Evolutionary conservation across 1,140 invertebrate genomes (phyloP), one percentile per base, ranked within the genome.

Genomic region (Holotrichia oblita): DNA sequence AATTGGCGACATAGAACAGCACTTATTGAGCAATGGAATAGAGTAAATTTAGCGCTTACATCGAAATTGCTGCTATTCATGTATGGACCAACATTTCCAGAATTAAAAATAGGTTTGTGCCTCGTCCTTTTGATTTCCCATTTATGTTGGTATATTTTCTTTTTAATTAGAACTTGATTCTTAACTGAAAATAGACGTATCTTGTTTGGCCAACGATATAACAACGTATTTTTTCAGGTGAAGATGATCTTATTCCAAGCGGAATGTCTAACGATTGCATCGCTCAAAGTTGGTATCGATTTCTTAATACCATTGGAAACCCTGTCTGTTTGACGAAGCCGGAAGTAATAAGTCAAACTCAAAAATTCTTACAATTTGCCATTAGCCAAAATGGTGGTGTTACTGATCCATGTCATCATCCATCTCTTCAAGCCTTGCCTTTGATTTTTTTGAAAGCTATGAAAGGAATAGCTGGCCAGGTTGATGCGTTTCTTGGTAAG

Each of bases 401-500:
- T 10, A 88, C 94, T 40, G 97, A 99, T 87, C 96, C 97, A 0
- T 94, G 93, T 85, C 94, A 97, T 83, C 97, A 98, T 89, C 95
- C 96, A 0, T 98, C 96, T 87, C 88, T 99, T n/a, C 90, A 93
- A 81, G 89, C 91, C 72, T 88, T 99, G 81, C 97, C 97, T 2
- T 89, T 92, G 64, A 98, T 98, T 82, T 99, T 99, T 89, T 90
- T 95, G 55, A 96, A 96, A 88, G 96, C 97, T 9, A 97, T 99
- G 89, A 95, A 94, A 88, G 97, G 97, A 7, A 91, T 99, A 79
- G 95, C 97, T 7, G 93, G 93, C 48, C 93, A 98, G 85, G 96
- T 99, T 10, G 97, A 99, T 89, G 96, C 97, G 20, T 99, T 99
- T 89, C 87, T 99, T 81, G 97, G 97, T 97, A 91, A 90, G 89